These are phyloP conservation scores for Oppia nitens DNA, from an alignment of 1,140 invertebrate species.

Conservation along the genomic window DNA sequence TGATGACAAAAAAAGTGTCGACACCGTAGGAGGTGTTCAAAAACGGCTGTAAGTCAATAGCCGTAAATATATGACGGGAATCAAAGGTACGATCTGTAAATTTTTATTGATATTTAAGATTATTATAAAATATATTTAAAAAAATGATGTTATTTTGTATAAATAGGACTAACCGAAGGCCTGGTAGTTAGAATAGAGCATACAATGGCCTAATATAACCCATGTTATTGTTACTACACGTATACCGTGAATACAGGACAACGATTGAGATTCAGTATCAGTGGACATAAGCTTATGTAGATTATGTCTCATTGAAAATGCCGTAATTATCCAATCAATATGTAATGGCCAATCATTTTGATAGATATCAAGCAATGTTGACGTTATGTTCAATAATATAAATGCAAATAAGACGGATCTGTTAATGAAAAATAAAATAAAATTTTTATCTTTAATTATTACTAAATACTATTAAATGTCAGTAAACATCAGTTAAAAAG, in stretches of 20 bases:
- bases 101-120: not conserved
- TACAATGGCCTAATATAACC: conserved; percentile 76
- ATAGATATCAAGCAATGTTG: not conserved
- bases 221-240: conserved; percentile 72
- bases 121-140: not conserved
- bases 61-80: not conserved
- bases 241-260: conserved; percentile 46
- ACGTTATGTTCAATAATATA: not conserved
- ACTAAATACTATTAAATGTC: no score
- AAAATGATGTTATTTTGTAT: not conserved
- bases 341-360: not conserved
- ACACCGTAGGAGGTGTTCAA: not conserved
- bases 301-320: not conserved
- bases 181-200: conserved; percentile 3
- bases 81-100: not conserved
- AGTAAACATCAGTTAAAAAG: no score
- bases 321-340: not conserved
- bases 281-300: not conserved
- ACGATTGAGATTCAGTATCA: not conserved
- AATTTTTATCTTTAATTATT: no score
- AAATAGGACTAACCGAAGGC: not conserved
- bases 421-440: not conserved
- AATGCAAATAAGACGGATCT: not conserved
- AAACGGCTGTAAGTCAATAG: not conserved
- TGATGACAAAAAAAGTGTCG: not conserved